Percentiles rank a stretch among this genome's conserved stretches.
Conservation (phyloP, 2,888 invertebrate species). For the Morpho achilles region DNA sequence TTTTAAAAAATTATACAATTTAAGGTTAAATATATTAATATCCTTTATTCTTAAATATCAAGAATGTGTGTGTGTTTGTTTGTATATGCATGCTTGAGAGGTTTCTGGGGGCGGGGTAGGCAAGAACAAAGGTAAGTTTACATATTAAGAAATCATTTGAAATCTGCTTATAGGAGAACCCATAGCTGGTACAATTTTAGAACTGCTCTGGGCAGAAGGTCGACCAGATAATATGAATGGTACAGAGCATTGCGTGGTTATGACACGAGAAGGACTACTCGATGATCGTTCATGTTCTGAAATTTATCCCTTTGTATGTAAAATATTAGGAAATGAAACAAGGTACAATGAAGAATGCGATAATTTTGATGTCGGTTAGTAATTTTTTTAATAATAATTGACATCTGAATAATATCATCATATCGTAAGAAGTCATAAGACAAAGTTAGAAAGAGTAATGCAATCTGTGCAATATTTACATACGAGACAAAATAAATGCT, state of each 20-base stretch:
- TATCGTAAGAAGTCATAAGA: too few species aligned
- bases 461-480: too few species aligned
- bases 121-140: too few species aligned
- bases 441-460: too few species aligned
- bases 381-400: not conserved
- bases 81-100: too few species aligned
- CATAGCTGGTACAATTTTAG: slow-evolving; percentile 40
- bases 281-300: slow-evolving; percentile 43
- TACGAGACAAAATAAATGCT: too few species aligned
- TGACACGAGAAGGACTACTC: slow-evolving; percentile 48
- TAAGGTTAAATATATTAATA: too few species aligned
- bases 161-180: slow-evolving; percentile 37
- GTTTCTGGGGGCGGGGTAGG: too few species aligned
- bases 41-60: too few species aligned
- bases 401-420: not conserved
- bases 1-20: too few species aligned
- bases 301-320: slow-evolving; percentile 48
- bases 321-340: slow-evolving; percentile 41
- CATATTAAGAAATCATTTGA: not conserved
- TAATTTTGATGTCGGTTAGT: slow-evolving; percentile 41
- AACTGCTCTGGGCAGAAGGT: slow-evolving; percentile 48
- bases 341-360: slow-evolving; percentile 41
- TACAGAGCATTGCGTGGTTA: slow-evolving; percentile 46
- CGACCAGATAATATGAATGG: slow-evolving; percentile 40
- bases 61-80: not conserved